Evolutionary conservation across 2,888 invertebrate species (phyloP), one percentile per base, ranked within the genome.

Genomic region (Podabrus alpinus): DNA sequence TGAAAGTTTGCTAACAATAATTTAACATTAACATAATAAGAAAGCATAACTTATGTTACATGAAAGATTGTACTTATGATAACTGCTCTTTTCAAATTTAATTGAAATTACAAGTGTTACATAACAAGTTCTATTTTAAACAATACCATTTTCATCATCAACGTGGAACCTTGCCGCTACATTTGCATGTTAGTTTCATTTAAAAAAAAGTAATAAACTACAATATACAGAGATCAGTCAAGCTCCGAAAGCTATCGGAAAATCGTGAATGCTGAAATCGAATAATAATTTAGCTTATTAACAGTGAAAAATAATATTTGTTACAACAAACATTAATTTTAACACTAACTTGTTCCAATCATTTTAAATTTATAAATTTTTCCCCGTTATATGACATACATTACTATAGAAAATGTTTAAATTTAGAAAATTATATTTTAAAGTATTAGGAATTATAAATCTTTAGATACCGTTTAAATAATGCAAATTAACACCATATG

Each of bases 41-140:
- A 72, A 72, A 72, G 72, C 72, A 72, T 72, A 72, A 62, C 72
- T 64, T 64, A 60, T 24, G 59, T 71, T 66, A 59, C 68, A 66
- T 67, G 15, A 25, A n/a, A 19, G 17, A n/a, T 21, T 21, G 21
- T 21, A 64, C 61, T 61, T 61, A 17, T 61, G 17, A 17, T 61
- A 16, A 61, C 61, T 64, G 21, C 62, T 61, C 16, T 17, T 11
- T 61, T 61, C 9, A 64, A 45, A 45, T n/a, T 45, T 45, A 45
- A 45, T 45, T 45, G 45, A 45, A 45, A 45, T 45, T 45, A 45
- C 45, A 45, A 45, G 45, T 45, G 45, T 45, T 45, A 45, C 13
- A 45, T 45, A 45, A 45, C 45, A 45, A 45, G 45, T 45, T n/a
- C 45, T 45, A 45, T 45, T 45, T 45, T 45, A 45, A 45, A 45